These are phyloP conservation scores for Dasypus novemcinctus DNA, from an alignment of 2,113 vertebrate genomes.

Conservation along the genomic window DNA sequence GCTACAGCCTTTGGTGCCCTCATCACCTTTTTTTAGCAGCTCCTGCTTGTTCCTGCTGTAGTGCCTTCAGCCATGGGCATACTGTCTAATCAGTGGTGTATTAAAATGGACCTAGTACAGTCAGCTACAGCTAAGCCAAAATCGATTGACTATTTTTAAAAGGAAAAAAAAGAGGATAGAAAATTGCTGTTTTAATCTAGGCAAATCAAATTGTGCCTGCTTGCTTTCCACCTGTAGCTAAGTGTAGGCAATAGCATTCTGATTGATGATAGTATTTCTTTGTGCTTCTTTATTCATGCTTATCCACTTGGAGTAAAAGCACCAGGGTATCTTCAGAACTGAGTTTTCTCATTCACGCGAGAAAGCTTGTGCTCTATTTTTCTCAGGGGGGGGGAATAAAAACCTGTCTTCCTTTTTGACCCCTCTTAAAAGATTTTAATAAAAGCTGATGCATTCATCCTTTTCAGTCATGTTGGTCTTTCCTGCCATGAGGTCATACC, in stretches of 20 bases:
- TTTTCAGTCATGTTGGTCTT: conserved; percentile 76
- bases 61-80: conserved; percentile 60
- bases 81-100: conserved; percentile 71
- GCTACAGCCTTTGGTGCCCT: background rate
- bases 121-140: conserved; percentile 75
- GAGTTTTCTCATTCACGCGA: conserved; percentile 73
- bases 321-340: conserved; percentile 59
- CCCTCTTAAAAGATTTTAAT: conserved; percentile 72
- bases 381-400: conserved; percentile 42
- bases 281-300: conserved; percentile 57
- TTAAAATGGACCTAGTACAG: conserved; percentile 67
- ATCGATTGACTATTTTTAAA: conserved; percentile 78
- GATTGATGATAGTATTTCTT: conserved; percentile 73
- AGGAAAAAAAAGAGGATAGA: conserved; percentile 33
- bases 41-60: conserved; percentile 56
- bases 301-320: conserved; percentile 72
- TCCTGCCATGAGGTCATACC: conserved; percentile 78
- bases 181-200: conserved; percentile 79
- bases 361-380: conserved; percentile 58
- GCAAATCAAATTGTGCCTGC: conserved; percentile 72
- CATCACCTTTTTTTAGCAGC: background rate
- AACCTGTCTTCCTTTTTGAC: conserved; percentile 54
- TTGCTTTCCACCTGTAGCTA: conserved; percentile 77
- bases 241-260: conserved; percentile 58
- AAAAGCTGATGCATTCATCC: conserved; percentile 64